Conservation (phyloP, 1,140 invertebrate species). For the Drosophila funebris region DNA sequence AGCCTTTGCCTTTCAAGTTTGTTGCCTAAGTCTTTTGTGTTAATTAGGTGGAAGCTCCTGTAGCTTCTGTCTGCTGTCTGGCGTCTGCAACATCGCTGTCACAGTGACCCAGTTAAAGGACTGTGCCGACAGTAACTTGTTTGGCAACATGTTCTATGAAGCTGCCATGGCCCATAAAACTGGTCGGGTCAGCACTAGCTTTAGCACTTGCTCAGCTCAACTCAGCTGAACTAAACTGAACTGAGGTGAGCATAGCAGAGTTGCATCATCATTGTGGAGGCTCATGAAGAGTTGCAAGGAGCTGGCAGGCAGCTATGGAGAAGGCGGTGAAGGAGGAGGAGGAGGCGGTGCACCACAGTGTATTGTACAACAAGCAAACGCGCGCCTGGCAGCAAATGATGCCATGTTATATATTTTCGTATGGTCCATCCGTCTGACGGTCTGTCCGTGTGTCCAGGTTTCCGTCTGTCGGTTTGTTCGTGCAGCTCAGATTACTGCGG, state of each 20-base stretch:
- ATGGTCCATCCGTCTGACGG: slow-evolving; percentile 26
- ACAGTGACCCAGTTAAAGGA: slow-evolving; percentile 80
- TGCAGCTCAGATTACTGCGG: slow-evolving; percentile 79
- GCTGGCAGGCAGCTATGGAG: neutral
- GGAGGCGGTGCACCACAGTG: slow-evolving; percentile 47
- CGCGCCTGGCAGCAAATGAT: slow-evolving; percentile 79
- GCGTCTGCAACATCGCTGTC: slow-evolving; percentile 38
- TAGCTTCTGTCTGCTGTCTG: neutral
- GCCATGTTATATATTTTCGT: slow-evolving; percentile 76
- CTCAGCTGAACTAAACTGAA: neutral
- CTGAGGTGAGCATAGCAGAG: slow-evolving; percentile 36
- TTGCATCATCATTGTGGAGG: slow-evolving; percentile 69
- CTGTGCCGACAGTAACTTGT: slow-evolving; percentile 61
- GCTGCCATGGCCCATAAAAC: slow-evolving; percentile 27
- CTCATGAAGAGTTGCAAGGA: slow-evolving; percentile 19
- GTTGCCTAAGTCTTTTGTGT: slow-evolving; percentile 64
- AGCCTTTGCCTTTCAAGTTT: slow-evolving; percentile 37
- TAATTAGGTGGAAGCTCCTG: slow-evolving; percentile 50
- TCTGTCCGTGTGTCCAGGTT: slow-evolving; percentile 27
- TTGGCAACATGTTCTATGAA: slow-evolving; percentile 72
- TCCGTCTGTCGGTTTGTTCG: slow-evolving; percentile 68
- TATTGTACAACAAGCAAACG: slow-evolving; percentile 80
- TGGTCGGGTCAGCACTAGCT: slow-evolving; percentile 49
- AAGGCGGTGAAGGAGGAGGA: neutral
- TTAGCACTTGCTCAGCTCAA: slow-evolving; percentile 35